phyloP scores from a whole-genome alignment of 2,888 invertebrate species.

The Falcaria lacertinaria region DNA sequence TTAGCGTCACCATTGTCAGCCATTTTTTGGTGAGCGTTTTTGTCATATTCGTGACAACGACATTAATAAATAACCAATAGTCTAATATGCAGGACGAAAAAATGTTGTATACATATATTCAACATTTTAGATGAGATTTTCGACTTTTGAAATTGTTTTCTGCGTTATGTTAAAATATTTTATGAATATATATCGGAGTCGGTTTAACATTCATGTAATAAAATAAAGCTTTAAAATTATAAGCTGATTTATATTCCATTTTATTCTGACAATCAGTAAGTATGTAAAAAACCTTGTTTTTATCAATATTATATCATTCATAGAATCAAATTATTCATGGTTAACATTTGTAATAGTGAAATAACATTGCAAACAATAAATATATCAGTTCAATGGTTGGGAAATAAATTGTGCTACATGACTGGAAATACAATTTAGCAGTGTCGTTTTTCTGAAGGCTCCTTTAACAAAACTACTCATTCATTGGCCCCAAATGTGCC shows the following conservation, averaged over 20 bases:
- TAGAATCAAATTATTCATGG: neutral
- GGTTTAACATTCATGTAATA: too few relatives aligned
- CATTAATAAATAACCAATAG: conserved; percentile 74
- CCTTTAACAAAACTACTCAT: conserved; percentile 36
- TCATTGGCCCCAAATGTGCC: conserved; percentile 63
- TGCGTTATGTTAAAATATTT: too few relatives aligned
- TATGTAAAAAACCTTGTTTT: too few relatives aligned
- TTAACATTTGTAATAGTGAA: neutral
- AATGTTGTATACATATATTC: conserved; percentile 46
- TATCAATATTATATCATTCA: neutral
- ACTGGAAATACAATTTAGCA: conserved; percentile 50
- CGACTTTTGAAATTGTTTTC: conserved; percentile 29
- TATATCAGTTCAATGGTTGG: conserved; percentile 53
- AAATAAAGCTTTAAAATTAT: too few relatives aligned
- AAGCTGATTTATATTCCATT: too few relatives aligned
- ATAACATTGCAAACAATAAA: conserved; percentile 41
- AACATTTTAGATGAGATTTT: conserved; percentile 46
- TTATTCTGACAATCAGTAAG: too few relatives aligned
- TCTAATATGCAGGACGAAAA: conserved; percentile 46
- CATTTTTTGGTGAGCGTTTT: conserved; percentile 62
- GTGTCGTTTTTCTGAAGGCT: conserved; percentile 26
- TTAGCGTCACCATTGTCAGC: conserved; percentile 67
- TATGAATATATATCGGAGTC: too few relatives aligned
- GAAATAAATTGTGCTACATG: conserved; percentile 54
- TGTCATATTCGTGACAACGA: conserved; percentile 55